Evolutionary conservation across 2,888 invertebrate genomes (phyloP), one percentile per base, ranked within the genome.

Genomic region (Bhutanitis thaidina): DNA sequence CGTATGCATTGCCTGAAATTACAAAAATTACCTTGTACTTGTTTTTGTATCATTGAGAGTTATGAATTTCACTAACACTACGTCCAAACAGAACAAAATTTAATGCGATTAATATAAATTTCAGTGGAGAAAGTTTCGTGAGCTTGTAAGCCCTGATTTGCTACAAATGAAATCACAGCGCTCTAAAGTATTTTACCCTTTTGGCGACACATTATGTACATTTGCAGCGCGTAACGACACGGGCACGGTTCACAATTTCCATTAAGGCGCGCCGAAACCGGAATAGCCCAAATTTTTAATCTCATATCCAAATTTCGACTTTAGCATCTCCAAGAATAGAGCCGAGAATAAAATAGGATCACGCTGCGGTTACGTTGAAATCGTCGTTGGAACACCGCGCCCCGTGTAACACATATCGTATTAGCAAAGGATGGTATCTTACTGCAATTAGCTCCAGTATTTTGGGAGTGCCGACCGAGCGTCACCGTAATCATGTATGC

Each of bases 171-270:
- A 88, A 87, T 88, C 88, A 86, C 83, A 74, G 77, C 73, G 76
- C 77, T 76, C 81, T 82, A 80, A 85, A 84, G 84, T 86, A 86
- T 85, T 86, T 86, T 82, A 86, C 86, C 87, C 88, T 84, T 88
- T 87, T 87, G 86, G 87, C 84, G 87, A 88, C 85, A 84, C 83
- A 88, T 87, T 88, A 86, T 80, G 79, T 87, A 88, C 86, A 82
- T 89, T 88, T 81, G 82, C 82, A 83, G 83, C 79, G 81, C 78
- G 82, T 87, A 84, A 87, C 84, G 85, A 82, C 83, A 79, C 81
- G 77, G 87, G 86, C 84, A 74, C 80, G 84, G 85, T 80, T 85
- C 81, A 84, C 86, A 86, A 86, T 88, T 86, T 88, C 88, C 87
- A 88, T 88, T 87, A 88, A 74, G 74, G 69, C 63, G 57, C 61